Evolutionary conservation across 1,140 invertebrate species (phyloP), one percentile per base, ranked within the genome.

Genomic region (Acromyrmex echinatior): DNA sequence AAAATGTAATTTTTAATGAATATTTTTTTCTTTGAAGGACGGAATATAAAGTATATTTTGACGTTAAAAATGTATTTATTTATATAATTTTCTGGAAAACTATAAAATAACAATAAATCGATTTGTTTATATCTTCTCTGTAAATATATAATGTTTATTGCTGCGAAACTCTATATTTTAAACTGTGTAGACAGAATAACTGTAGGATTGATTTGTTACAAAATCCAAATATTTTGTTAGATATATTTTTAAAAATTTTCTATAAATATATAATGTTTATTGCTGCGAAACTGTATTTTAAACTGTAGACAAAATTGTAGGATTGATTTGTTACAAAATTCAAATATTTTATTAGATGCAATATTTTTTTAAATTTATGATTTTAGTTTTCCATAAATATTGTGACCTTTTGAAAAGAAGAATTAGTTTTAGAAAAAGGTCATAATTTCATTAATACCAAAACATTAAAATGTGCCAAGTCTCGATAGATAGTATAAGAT

Each of bases 61-160:
- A 70, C 5, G 6, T 45, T 28, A 49, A 70, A 70, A 49, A 49
- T 66, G 18, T 68, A 68, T 45, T 68, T 14, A 45, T 70, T 70
- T 51, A 25, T 70, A 25, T 25, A 49, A 70, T 51, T 70, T 70
- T 28, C 21, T 70, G 21, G 0, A 70, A 70, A 28, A 3, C 14
- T 25, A 45, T 21, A 18, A 70, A 70, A 51, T 70, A 70, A 45
- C 0, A 68, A 45, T 6, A 70, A 70, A 70, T 70, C 39, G 35
- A 70, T 51, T 70, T 25, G 6, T 18, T 70, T 51, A 25, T 16
- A 49, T 51, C 1, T 70, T 25, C 7, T 4, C 9, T n/a, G 18
- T 51, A 51, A 68, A 39, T 45, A 45, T 45, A 45, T 45, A 45
- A 68, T 45, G 35, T 51, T 70, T 68, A 49, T 45, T 25, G 39